These are phyloP conservation scores for Gymnopithys bicolor DNA, from an alignment of 2,797 vertebrate genomes.

Conservation along the genomic window DNA sequence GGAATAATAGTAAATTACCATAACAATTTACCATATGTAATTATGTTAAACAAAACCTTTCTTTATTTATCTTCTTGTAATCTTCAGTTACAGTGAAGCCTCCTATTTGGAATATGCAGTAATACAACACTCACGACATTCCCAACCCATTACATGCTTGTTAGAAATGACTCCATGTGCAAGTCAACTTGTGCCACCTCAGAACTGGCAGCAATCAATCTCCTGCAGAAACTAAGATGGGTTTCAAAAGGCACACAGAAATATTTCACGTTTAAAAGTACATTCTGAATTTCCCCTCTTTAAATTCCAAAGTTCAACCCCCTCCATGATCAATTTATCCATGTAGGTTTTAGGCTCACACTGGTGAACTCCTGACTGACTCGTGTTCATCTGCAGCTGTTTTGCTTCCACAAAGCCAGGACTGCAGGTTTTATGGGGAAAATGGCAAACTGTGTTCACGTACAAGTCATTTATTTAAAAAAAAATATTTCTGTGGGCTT, in stretches of 20 bases:
- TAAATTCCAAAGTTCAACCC: neutral
- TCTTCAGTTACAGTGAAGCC: slow-evolving; percentile 12
- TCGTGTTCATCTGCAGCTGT: neutral
- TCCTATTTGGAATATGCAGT: neutral
- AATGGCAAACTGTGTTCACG: neutral
- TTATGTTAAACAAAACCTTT: slow-evolving; percentile 40
- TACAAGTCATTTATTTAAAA: neutral
- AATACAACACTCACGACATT: neutral
- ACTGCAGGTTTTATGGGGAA: neutral
- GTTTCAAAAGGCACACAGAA: neutral
- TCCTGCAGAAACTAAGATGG: neutral
- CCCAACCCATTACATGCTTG: neutral
- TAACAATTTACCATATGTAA: slow-evolving; percentile 49
- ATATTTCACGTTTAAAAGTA: neutral
- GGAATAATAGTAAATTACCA: slow-evolving; percentile 50
- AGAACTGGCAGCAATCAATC: neutral
- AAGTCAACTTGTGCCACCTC: neutral
- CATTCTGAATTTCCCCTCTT: neutral
- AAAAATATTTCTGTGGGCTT: neutral
- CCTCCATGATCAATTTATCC: neutral
- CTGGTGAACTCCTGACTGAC: neutral
- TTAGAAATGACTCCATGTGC: neutral
- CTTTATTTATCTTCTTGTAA: slow-evolving; percentile 45
- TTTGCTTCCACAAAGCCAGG: neutral
- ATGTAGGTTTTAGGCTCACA: neutral